These are phyloP conservation scores for Dromiciops gliroides DNA, from an alignment of 2,113 vertebrate genomes.

Conservation along the genomic window DNA sequence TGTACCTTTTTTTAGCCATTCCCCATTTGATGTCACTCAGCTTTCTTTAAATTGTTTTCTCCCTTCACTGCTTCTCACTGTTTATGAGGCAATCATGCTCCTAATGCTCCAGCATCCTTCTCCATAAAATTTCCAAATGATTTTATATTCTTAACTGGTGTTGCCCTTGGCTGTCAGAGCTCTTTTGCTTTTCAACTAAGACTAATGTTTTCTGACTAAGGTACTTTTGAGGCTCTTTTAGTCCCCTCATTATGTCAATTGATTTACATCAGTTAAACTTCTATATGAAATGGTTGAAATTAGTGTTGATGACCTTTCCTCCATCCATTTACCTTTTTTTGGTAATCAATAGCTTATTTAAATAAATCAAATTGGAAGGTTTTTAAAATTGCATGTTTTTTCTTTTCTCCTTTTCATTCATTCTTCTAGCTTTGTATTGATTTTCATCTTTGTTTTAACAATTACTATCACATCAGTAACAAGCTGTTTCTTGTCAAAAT, in stretches of 20 bases:
- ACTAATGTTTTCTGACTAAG: neutral
- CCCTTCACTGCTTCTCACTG: neutral
- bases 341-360: neutral
- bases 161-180: neutral
- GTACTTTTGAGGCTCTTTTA: neutral
- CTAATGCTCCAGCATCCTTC: neutral
- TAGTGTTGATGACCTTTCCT: neutral
- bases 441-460: neutral
- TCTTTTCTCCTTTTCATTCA: neutral
- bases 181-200: neutral
- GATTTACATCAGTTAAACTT: neutral
- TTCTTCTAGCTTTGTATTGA: neutral
- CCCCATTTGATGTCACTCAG: neutral
- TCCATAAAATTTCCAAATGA: neutral
- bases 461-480: too few relatives aligned
- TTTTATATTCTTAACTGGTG: neutral
- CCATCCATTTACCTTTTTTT: neutral
- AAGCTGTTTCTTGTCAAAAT: neutral
- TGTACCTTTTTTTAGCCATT: neutral
- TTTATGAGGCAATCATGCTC: neutral
- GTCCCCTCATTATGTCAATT: neutral
- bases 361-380: neutral
- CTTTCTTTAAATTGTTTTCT: neutral
- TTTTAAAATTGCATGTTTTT: neutral
- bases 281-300: neutral